Conservation (phyloP, 2,888 invertebrate species). For the Drosophila bunnanda region DNA sequence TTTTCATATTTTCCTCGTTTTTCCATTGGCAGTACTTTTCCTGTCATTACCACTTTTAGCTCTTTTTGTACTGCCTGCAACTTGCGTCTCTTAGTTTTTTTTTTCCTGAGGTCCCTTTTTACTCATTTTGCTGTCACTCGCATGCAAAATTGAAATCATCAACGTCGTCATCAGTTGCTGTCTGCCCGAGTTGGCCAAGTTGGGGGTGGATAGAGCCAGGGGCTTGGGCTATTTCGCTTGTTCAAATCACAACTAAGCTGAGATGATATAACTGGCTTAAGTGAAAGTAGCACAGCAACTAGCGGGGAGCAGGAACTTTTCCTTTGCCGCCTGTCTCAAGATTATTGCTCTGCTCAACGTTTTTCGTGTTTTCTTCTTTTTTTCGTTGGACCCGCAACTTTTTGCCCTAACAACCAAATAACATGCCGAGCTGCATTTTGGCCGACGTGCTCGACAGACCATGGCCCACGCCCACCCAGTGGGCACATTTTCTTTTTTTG, state of each 20-base stretch:
- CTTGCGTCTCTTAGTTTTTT: slow-evolving; percentile 18
- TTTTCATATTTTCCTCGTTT: slow-evolving; percentile 7
- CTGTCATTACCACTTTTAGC: slow-evolving; percentile 56
- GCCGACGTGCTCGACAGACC: slow-evolving; percentile 42
- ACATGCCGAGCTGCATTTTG: slow-evolving; percentile 47
- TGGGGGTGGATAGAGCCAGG: neutral
- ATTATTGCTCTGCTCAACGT: slow-evolving; percentile 55
- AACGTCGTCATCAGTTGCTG: slow-evolving; percentile 57
- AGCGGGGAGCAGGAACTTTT: slow-evolving; percentile 15
- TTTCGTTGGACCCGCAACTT: slow-evolving; percentile 34
- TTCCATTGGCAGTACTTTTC: slow-evolving; percentile 48
- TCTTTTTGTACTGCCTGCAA: slow-evolving; percentile 20
- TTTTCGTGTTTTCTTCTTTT: slow-evolving; percentile 39
- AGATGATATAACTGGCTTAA: slow-evolving; percentile 52
- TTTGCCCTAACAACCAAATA: slow-evolving; percentile 54
- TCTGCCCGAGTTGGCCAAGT: slow-evolving; percentile 20
- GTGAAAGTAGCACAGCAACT: slow-evolving; percentile 39
- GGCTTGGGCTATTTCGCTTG: slow-evolving; percentile 20
- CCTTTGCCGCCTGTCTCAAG: slow-evolving; percentile 37
- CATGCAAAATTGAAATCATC: slow-evolving; percentile 62
- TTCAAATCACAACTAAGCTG: slow-evolving; percentile 52
- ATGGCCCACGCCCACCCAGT: slow-evolving; percentile 31
- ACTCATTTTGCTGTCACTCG: slow-evolving; percentile 45
- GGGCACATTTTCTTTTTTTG: slow-evolving; percentile 3
- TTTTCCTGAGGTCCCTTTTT: slow-evolving; percentile 16